A percentile compares a stretch with the other conserved stretches of the same genome.
phyloP scores from a whole-genome alignment of 2,113 vertebrate genomes.

The Hyperopisus bebe region DNA sequence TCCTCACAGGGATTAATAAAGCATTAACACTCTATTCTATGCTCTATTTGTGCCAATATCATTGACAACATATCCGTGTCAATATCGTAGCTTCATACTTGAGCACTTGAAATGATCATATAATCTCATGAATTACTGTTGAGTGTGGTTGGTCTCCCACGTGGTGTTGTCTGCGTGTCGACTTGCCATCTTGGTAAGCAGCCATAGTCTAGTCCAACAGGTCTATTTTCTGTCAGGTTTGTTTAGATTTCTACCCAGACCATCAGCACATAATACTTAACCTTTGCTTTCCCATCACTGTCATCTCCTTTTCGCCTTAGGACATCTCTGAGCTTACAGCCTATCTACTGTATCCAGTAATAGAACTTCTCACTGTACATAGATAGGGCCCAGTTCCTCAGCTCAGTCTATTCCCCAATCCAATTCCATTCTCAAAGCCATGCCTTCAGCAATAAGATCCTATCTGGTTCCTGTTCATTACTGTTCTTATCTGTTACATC shows the following conservation, averaged over 20 bases:
- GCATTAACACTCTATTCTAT: neutral
- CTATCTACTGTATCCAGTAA: slow-evolving; percentile 1
- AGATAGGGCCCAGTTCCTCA: neutral
- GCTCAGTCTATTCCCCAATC: neutral
- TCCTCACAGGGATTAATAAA: neutral
- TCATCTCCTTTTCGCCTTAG: neutral
- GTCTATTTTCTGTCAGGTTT: neutral
- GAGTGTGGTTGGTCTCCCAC: neutral
- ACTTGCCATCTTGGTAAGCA: neutral
- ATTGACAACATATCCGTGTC: neutral
- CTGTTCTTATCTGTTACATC: neutral
- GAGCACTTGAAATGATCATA: neutral
- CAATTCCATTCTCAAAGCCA: neutral
- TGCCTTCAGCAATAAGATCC: neutral
- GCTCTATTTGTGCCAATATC: neutral
- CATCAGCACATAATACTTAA: neutral
- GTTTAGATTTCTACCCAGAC: neutral
- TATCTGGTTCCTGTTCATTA: neutral
- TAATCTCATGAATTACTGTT: neutral
- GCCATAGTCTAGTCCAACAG: neutral
- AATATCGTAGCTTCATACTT: neutral
- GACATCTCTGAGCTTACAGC: neutral
- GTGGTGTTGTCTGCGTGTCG: neutral
- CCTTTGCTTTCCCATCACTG: neutral
- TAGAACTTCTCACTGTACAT: neutral